Percentiles rank a stretch among this genome's conserved stretches.
phyloP scores from a whole-genome alignment of 2,888 invertebrate species.

The Allygus modestus region DNA sequence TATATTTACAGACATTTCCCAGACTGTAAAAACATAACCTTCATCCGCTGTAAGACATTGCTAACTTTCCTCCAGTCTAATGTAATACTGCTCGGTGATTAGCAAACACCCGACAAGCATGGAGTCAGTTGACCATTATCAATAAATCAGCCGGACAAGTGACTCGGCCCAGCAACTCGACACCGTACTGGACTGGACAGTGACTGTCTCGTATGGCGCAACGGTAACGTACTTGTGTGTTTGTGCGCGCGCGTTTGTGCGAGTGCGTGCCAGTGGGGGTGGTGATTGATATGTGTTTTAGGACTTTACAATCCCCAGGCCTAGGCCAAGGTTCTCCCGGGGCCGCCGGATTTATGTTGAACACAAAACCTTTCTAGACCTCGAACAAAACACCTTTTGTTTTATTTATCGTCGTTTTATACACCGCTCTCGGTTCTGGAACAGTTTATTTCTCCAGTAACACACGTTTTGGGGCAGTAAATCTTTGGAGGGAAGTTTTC shows the following conservation, averaged over 20 bases:
- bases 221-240: background rate
- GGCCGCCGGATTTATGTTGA: slow-evolving; percentile 9
- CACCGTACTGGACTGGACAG: background rate
- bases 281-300: slow-evolving; percentile 26
- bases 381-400: slow-evolving; percentile 41
- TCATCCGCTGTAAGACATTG: too few species aligned
- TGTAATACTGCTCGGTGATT: too few species aligned
- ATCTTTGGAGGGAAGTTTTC: too few species aligned
- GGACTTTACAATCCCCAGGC: slow-evolving; percentile 19
- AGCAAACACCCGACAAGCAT: background rate
- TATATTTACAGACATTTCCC: too few species aligned
- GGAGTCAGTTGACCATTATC: background rate
- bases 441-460: too few species aligned
- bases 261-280: background rate
- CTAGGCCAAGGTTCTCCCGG: slow-evolving; percentile 10
- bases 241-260: background rate
- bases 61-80: background rate
- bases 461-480: too few species aligned
- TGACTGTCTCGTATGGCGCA: background rate
- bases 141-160: background rate
- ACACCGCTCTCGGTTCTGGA: background rate
- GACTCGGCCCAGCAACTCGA: background rate
- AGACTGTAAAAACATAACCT: too few species aligned
- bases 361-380: slow-evolving; percentile 35
- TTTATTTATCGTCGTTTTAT: slow-evolving; percentile 29